These are phyloP conservation scores for Xiphias gladius DNA, from an alignment of 2,113 vertebrate genomes.

Conservation along the genomic window DNA sequence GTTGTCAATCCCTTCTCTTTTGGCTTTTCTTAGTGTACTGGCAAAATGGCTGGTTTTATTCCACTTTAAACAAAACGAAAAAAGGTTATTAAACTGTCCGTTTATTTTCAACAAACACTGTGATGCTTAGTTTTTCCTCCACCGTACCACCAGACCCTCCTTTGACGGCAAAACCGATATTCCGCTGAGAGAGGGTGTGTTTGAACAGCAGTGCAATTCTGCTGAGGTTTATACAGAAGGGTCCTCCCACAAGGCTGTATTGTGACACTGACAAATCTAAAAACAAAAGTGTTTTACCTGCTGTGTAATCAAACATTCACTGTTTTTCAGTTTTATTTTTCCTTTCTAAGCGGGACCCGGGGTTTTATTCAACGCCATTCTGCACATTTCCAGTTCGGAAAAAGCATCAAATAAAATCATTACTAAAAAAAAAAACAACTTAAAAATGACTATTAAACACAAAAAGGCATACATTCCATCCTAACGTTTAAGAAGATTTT, in stretches of 20 bases:
- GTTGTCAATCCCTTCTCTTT: conserved; percentile 77
- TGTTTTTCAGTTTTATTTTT: background rate
- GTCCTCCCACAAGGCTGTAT: conserved; percentile 81
- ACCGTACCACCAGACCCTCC: conserved; percentile 31
- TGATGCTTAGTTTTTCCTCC: conserved; percentile 85
- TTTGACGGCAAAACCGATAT: background rate
- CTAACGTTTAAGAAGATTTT: conserved; percentile 40
- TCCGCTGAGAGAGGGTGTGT: conserved; percentile 28
- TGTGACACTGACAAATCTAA: conserved; percentile 84
- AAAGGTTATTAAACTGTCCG: conserved; percentile 86
- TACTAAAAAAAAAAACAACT: background rate
- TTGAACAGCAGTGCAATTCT: conserved; percentile 73
- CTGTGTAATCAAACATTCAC: conserved; percentile 49
- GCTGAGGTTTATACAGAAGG: conserved; percentile 86
- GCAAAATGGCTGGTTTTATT: conserved; percentile 83
- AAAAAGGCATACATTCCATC: conserved; percentile 73
- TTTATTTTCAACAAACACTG: conserved; percentile 89
- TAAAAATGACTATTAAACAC: background rate
- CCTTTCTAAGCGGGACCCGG: background rate
- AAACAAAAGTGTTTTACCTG: conserved; percentile 42
- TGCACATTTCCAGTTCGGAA: background rate
- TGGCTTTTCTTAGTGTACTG: conserved; percentile 83
- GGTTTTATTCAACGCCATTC: background rate
- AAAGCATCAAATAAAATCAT: conserved; percentile 1
- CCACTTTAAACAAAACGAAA: conserved; percentile 73